Evolutionary conservation across 2,113 vertebrate genomes (phyloP).

Genomic region (Hyperoodon ampullatus): DNA sequence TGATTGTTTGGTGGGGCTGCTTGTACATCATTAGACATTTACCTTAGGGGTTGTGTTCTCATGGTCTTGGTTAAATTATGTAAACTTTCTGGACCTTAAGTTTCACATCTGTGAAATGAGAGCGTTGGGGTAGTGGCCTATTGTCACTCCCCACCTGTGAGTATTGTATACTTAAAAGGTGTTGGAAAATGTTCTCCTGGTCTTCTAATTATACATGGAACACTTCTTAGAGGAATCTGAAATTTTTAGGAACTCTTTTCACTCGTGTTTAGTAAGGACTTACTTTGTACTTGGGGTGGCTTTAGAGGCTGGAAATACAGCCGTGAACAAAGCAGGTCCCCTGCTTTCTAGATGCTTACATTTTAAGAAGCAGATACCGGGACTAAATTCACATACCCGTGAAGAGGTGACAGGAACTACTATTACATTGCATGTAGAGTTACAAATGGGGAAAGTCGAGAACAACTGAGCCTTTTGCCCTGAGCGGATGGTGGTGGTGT

Average conservation of each 20-base stretch:
- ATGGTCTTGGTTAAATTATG: not conserved
- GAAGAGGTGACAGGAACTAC: not conserved
- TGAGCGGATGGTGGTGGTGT: not conserved
- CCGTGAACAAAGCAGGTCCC: not conserved
- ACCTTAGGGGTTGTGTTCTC: not conserved
- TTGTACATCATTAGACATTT: not conserved
- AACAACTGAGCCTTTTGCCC: not conserved
- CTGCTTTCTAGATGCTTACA: not conserved
- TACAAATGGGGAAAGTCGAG: not conserved
- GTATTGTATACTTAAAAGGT: not conserved
- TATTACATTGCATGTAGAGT: not conserved
- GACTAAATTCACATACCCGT: not conserved
- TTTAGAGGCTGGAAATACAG: not conserved
- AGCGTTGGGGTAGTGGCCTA: not conserved
- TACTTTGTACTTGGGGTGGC: not conserved
- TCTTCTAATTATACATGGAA: constrained; percentile 8
- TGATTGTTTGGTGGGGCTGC: not conserved
- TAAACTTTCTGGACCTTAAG: not conserved
- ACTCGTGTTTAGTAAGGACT: not conserved
- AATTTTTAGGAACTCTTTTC: not conserved
- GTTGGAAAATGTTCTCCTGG: not conserved
- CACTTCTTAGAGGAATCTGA: not conserved
- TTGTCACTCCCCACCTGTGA: not conserved
- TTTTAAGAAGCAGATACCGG: not conserved
- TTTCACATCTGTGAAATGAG: not conserved